Evolutionary conservation across 2,888 invertebrate genomes (phyloP).

Genomic region (Conops quadrifasciatus): DNA sequence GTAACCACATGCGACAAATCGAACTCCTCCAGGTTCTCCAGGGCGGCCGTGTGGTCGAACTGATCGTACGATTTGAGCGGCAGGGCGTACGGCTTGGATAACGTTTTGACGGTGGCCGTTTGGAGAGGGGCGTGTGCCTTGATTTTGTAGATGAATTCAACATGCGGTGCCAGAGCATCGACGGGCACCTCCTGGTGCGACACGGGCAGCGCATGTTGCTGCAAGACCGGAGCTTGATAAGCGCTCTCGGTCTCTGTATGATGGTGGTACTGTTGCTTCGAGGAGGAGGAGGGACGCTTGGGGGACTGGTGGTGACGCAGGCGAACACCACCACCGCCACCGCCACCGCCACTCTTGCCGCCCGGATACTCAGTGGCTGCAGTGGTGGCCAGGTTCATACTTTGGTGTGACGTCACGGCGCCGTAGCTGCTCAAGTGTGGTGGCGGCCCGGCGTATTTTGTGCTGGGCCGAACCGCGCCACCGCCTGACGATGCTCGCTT

Average conservation of each 20-base stretch:
- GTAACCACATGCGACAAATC: constrained; percentile 60
- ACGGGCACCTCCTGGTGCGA: constrained; percentile 43
- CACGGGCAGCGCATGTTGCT: not conserved
- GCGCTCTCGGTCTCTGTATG: constrained; percentile 54
- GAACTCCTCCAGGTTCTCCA: constrained; percentile 62
- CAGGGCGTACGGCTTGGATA: constrained; percentile 57
- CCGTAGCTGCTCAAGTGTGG: constrained; percentile 11
- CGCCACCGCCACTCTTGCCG: not conserved
- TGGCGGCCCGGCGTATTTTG: constrained; percentile 37
- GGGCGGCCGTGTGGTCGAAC: constrained; percentile 62
- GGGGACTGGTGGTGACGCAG: constrained; percentile 40
- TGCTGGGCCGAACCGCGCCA: constrained; percentile 48
- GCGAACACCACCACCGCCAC: constrained; percentile 25
- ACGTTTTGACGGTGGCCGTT: constrained; percentile 60
- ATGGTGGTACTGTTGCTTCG: constrained; percentile 46
- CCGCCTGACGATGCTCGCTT: constrained; percentile 44
- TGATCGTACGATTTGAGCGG: constrained; percentile 50
- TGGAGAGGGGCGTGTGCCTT: constrained; percentile 60
- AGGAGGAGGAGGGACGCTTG: constrained; percentile 48
- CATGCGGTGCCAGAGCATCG: constrained; percentile 59
- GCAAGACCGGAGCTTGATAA: constrained; percentile 51
- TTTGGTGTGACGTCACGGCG: constrained; percentile 18
- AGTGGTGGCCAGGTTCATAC: not conserved
- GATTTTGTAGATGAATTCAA: constrained; percentile 63
- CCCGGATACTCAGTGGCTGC: not conserved